These are phyloP conservation scores for Agrochola lychnidis DNA, from an alignment of 2,888 invertebrate genomes.

Conservation along the genomic window DNA sequence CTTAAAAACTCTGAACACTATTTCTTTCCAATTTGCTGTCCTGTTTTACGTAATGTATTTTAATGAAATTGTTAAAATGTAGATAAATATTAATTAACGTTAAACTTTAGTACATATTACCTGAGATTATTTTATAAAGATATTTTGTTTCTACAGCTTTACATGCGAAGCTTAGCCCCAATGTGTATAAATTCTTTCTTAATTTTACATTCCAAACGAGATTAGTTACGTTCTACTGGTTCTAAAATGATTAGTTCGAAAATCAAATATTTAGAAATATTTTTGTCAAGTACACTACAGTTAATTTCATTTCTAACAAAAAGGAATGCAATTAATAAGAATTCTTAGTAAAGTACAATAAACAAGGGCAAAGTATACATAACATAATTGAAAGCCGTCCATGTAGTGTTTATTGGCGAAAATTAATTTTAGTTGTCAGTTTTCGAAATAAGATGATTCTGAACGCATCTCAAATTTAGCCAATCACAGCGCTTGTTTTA, in stretches of 20 bases:
- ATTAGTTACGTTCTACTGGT: conserved; percentile 62
- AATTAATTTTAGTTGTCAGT: conserved; percentile 59
- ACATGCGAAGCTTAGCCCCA: conserved; percentile 50
- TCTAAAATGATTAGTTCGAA: conserved; percentile 43
- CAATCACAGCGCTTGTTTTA: conserved; percentile 60
- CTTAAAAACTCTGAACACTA: conserved; percentile 42
- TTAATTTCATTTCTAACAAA: conserved; percentile 45
- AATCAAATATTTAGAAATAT: conserved; percentile 28
- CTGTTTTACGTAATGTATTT: conserved; percentile 51
- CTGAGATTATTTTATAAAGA: conserved; percentile 46
- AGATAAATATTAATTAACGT: conserved; percentile 64
- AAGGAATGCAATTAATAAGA: conserved; percentile 43
- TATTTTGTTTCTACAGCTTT: conserved; percentile 54
- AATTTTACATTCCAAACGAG: conserved; percentile 32
- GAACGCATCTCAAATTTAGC: conserved; percentile 55
- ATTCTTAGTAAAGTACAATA: conserved; percentile 47
- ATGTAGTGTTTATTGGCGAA: conserved; percentile 82
- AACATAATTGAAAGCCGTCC: conserved; percentile 84
- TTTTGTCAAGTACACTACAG: conserved; percentile 57
- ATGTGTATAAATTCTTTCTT: conserved; percentile 10
- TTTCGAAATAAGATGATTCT: conserved; percentile 50
- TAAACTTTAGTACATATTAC: conserved; percentile 55
- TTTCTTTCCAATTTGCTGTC: conserved; percentile 47
- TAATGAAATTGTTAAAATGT: conserved; percentile 59
- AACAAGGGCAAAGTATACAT: conserved; percentile 81